Base-by-base conservation (phyloP, 2,113 vertebrate genomes). In the Pelvicachromis taeniatus region DNA sequence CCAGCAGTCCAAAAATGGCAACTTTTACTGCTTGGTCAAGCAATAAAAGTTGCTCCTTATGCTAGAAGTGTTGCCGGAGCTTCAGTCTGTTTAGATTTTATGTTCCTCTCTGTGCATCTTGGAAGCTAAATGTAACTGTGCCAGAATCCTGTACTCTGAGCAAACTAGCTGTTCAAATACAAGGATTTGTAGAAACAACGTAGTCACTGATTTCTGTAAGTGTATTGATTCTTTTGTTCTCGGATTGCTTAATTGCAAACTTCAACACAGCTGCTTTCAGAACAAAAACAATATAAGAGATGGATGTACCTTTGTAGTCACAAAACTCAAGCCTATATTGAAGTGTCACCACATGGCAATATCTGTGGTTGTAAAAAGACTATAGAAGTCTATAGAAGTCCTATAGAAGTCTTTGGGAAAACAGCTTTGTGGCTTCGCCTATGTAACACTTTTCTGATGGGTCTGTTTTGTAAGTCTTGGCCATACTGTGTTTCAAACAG, bases 71-170 rank as follows among this genome's bases (percentile, higher is more conserved):
- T 45, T 70, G 65, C 65, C 45, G 65, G 1, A 45, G 5, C 2
- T 29, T 29, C 23, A 73, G 14, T 48, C 23, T 48, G 14, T 73
- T 6, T 29, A 45, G 21, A 73, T 17, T 29, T 73, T 73, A 48
- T 29, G 65, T 73, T 29, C 5, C 40, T 73, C 14, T 73, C 10
- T 0, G 1, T 48, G 40, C 65, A 48, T 42, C 40, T 48, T 73
- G 21, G 21, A 73, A 48, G 65, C 48, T 63, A 42, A 14, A n/a
- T 68, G 9, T 48, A 70, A 4, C 38, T 23, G 17, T 70, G 2
- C 0, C 40, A 48, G 40, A 73, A 48, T 0, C 23, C 23, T 0
- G 14, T 73, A 73, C 5, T 70, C 9, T 7, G 9, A 45, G 65
- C 40, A 48, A 73, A 73, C 14, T 0, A 48, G 65, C 23, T 48